phyloP scores from a whole-genome alignment of 2,797 vertebrate genomes.

The Rallus crepitans region DNA sequence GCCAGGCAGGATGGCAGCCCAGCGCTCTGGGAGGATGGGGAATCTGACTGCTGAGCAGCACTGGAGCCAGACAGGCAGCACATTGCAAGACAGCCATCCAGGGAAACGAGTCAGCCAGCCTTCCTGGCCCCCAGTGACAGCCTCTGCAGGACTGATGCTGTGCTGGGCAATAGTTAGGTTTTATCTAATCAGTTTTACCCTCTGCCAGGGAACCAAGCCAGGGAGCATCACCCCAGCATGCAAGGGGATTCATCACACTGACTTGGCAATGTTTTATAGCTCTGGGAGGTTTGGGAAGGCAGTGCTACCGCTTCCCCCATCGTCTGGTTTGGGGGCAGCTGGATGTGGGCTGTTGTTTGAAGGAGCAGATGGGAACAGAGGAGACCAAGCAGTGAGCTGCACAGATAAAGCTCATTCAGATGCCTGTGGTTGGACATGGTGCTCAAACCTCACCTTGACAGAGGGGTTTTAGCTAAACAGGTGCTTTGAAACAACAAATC shows the following conservation, averaged over 20 bases:
- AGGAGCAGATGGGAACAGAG: background rate
- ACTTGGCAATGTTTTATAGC: background rate
- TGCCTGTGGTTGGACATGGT: background rate
- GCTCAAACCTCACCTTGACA: background rate
- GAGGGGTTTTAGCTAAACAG: background rate
- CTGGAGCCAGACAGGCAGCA: background rate
- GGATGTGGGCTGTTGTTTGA: background rate
- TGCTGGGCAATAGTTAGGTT: background rate
- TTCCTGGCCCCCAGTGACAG: background rate
- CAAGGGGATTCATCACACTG: background rate
- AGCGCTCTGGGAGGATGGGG: background rate
- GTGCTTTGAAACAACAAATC: background rate
- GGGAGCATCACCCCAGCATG: background rate
- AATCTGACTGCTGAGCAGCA: background rate
- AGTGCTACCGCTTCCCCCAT: background rate
- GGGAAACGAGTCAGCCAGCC: background rate
- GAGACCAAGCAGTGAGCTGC: background rate
- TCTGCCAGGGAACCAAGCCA: background rate
- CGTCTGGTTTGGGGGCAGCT: background rate
- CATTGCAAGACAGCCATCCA: background rate
- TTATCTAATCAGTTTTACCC: background rate
- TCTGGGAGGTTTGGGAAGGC: background rate
- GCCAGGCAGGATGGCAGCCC: background rate
- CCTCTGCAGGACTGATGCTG: background rate
- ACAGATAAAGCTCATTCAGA: background rate